phyloP scores from a whole-genome alignment of 2,113 vertebrate genomes.

The Paracanthobrama guichenoti region DNA sequence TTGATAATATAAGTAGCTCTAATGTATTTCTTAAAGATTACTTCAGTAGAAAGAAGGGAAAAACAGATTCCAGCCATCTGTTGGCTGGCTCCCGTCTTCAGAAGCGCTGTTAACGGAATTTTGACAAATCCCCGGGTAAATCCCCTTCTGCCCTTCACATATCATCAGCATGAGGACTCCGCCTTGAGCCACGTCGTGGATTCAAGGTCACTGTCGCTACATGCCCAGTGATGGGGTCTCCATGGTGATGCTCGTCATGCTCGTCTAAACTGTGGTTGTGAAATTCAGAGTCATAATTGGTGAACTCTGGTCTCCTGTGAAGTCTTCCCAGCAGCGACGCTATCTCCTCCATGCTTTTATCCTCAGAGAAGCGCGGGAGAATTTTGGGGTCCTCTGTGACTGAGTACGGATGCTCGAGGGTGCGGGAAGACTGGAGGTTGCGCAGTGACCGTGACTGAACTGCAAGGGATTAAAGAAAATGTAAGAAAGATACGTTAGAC shows the following conservation, averaged over 20 bases:
- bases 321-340: conserved; percentile 66
- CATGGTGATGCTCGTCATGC: conserved; percentile 55
- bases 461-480: conserved; percentile 57
- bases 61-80: conserved; percentile 22
- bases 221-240: conserved; percentile 67
- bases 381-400: conserved; percentile 56
- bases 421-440: conserved; percentile 80
- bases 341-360: conserved; percentile 61
- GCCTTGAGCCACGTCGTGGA: conserved; percentile 58
- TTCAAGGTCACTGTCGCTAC: conserved; percentile 68
- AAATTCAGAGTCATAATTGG: conserved; percentile 53
- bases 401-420: conserved; percentile 56
- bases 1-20: background rate
- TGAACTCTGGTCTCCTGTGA: conserved; percentile 55
- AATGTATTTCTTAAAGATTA: conserved; percentile 17
- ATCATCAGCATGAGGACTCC: conserved; percentile 73
- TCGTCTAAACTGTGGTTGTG: conserved; percentile 65
- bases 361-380: conserved; percentile 55
- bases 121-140: conserved; percentile 29
- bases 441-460: conserved; percentile 94
- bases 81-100: background rate
- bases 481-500: background rate
- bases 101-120: conserved; percentile 28
- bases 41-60: background rate
- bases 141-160: conserved; percentile 65